These are phyloP conservation scores for Agrilus cyanescens DNA, from an alignment of 2,888 invertebrate species.

Conservation along the genomic window DNA sequence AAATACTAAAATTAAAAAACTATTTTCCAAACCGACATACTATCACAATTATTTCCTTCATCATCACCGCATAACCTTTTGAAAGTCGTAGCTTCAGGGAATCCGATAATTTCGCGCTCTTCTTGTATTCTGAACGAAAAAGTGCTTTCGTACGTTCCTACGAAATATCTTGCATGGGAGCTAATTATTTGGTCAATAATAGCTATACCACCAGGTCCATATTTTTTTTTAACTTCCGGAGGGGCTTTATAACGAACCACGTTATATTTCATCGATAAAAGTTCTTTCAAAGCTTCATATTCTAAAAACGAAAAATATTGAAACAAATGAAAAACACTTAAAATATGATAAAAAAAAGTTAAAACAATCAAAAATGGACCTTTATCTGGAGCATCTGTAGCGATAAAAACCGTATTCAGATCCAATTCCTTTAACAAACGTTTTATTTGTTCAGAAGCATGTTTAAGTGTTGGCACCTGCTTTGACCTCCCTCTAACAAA, in stretches of 20 bases:
- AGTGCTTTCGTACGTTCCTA: conserved; percentile 91
- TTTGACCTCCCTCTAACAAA: conserved; percentile 64
- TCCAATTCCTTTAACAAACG: conserved; percentile 44
- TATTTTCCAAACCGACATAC: conserved; percentile 68
- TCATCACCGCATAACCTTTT: conserved; percentile 69
- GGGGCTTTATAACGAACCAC: conserved; percentile 37
- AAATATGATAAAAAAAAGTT: neutral
- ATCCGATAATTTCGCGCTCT: conserved; percentile 90
- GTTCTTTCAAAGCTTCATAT: conserved; percentile 35
- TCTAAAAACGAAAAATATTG: conserved; percentile 32
- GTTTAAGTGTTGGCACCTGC: conserved; percentile 66
- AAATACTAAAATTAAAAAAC: conserved; percentile 36
- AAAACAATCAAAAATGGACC: conserved; percentile 31
- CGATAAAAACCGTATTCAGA: conserved; percentile 60
- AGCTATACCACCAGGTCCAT: conserved; percentile 76
- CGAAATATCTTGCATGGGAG: conserved; percentile 73
- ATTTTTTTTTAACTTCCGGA: conserved; percentile 38
- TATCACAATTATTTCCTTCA: conserved; percentile 50
- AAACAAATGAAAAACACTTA: neutral
- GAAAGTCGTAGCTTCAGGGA: conserved; percentile 68
- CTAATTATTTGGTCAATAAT: conserved; percentile 95
- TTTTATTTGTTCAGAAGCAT: conserved; percentile 64
- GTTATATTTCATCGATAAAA: conserved; percentile 31
- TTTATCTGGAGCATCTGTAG: conserved; percentile 65
- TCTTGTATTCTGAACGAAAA: conserved; percentile 96